Conservation (phyloP, 2,888 invertebrate species). For the Stenodema calcarata region DNA sequence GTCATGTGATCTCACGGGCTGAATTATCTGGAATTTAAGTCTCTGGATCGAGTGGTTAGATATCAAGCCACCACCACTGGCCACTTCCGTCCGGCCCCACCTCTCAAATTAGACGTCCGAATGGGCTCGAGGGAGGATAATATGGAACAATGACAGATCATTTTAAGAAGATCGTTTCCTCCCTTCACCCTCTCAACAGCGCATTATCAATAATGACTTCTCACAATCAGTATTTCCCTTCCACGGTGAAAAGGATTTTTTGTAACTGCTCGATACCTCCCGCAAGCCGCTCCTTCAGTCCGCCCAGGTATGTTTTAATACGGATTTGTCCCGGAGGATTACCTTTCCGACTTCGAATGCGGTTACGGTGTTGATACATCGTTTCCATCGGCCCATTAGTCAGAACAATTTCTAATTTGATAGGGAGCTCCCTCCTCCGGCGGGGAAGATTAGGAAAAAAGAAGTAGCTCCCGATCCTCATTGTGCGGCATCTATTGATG, state of each 20-base stretch:
- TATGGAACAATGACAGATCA: conserved; percentile 32
- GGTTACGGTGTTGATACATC: conserved; percentile 50
- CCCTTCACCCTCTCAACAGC: background rate
- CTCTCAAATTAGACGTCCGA: conserved; percentile 41
- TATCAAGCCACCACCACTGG: background rate
- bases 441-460: background rate
- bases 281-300: background rate
- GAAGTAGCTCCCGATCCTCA: conserved; percentile 30
- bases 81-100: conserved; percentile 45
- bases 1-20: background rate
- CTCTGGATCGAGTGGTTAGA: background rate
- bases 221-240: conserved; percentile 34
- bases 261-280: background rate
- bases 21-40: background rate
- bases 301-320: conserved; percentile 43
- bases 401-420: conserved; percentile 49
- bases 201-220: conserved; percentile 46
- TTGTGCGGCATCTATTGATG: conserved; percentile 23
- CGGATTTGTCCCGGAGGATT: conserved; percentile 42
- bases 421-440: conserved; percentile 16
- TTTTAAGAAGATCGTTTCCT: conserved; percentile 24
- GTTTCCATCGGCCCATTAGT: conserved; percentile 31
- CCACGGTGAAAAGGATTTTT: conserved; percentile 16
- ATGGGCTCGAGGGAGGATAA: background rate
- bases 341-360: conserved; percentile 15